These are phyloP conservation scores for Vesta saturnalis DNA, from an alignment of 2,888 invertebrate genomes.

Conservation along the genomic window DNA sequence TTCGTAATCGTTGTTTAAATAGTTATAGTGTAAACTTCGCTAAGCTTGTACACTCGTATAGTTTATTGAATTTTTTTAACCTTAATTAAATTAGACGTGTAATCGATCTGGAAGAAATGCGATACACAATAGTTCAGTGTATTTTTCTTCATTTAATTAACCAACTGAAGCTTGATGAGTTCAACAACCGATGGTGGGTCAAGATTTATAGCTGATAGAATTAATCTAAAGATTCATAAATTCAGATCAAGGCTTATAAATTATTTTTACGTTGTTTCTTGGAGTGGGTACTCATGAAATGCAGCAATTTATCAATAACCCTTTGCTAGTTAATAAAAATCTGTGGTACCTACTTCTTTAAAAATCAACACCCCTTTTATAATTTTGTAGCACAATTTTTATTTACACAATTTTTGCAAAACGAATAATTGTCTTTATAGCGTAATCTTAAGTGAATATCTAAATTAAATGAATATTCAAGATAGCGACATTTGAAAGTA, in stretches of 20 bases:
- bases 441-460: not conserved
- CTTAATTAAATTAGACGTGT: conserved; percentile 3
- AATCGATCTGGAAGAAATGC: conserved; percentile 6
- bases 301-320: too few species aligned
- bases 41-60: not conserved
- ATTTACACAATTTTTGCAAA: too few species aligned
- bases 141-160: conserved; percentile 28
- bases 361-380: too few species aligned
- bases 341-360: too few species aligned
- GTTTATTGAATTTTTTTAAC: not conserved
- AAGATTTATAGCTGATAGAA: conserved; percentile 27
- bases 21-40: not conserved
- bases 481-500: too few species aligned
- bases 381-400: too few species aligned
- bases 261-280: not conserved
- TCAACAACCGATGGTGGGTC: conserved; percentile 36
- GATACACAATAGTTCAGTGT: conserved; percentile 20
- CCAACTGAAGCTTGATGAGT: conserved; percentile 21
- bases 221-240: conserved; percentile 20
- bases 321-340: too few species aligned
- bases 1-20: conserved; percentile 1
- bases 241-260: not conserved
- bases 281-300: too few species aligned
- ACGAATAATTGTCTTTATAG: not conserved
- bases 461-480: not conserved